These are phyloP conservation scores for Lasioglossum marginatum DNA, from an alignment of 2,888 invertebrate genomes.

Conservation along the genomic window DNA sequence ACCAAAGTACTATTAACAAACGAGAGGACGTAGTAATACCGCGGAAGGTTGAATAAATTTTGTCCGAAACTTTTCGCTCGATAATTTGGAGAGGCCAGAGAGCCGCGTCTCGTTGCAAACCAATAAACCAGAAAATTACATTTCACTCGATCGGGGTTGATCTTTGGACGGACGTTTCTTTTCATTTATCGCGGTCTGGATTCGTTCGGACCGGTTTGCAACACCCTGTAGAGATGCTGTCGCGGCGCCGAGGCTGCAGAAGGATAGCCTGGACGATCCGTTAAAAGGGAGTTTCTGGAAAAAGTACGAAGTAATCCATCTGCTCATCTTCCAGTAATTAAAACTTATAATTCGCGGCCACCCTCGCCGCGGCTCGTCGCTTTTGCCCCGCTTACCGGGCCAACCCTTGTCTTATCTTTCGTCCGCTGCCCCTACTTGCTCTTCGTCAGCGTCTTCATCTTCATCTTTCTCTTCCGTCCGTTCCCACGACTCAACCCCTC, in stretches of 20 bases:
- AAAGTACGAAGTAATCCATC: slow-evolving; percentile 78
- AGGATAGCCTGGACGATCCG: slow-evolving; percentile 58
- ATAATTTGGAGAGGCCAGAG: not conserved
- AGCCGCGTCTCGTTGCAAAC: slow-evolving; percentile 10
- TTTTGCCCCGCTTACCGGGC: slow-evolving; percentile 45
- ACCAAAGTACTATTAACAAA: not conserved
- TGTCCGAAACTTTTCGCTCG: not conserved
- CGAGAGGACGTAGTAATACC: not conserved
- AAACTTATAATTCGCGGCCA: slow-evolving; percentile 81
- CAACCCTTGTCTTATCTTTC: slow-evolving; percentile 56
- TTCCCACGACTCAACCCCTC: slow-evolving; percentile 38
- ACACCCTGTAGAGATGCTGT: slow-evolving; percentile 56
- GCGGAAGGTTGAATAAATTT: not conserved
- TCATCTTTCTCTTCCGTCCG: slow-evolving; percentile 51
- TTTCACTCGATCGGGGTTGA: slow-evolving; percentile 11
- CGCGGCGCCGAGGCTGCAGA: slow-evolving; percentile 39
- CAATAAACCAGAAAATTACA: slow-evolving; percentile 21
- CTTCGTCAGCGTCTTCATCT: slow-evolving; percentile 59
- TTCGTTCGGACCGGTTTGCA: slow-evolving; percentile 1
- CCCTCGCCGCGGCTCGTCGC: slow-evolving; percentile 53
- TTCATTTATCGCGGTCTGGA: not conserved
- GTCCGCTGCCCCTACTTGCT: slow-evolving; percentile 49
- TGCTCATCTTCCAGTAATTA: slow-evolving; percentile 81
- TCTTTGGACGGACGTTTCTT: not conserved
- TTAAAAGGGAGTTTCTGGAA: slow-evolving; percentile 68